Conservation (phyloP, 2,113 vertebrate species). For the Murina feae region DNA sequence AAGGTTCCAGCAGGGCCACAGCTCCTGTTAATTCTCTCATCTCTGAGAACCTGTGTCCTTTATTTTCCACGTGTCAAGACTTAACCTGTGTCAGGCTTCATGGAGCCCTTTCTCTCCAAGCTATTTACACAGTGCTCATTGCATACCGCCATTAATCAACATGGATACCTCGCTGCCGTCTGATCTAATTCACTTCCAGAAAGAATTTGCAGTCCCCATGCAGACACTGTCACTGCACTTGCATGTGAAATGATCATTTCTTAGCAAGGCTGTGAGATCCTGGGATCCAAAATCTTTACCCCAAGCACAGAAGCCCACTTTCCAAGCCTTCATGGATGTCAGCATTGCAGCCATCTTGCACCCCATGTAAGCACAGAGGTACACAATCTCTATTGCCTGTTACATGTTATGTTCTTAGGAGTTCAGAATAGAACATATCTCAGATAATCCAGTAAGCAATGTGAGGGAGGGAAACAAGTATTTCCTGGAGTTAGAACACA, state of each 20-base stretch:
- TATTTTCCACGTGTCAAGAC: too few species aligned
- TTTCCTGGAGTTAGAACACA: background rate
- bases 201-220: background rate
- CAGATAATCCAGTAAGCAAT: background rate
- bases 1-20: too few species aligned
- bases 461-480: background rate
- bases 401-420: background rate
- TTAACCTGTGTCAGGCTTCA: background rate
- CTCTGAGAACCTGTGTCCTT: too few species aligned
- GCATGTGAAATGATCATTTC: background rate
- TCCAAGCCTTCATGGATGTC: background rate
- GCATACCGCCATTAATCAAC: background rate
- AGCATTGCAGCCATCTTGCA: background rate
- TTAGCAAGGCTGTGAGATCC: background rate
- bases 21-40: too few species aligned
- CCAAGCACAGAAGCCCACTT: background rate
- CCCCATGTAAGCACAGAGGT: background rate
- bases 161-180: background rate
- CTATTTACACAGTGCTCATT: background rate
- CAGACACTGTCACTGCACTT: background rate
- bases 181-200: background rate
- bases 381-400: background rate
- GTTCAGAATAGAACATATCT: background rate
- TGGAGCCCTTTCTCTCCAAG: background rate
- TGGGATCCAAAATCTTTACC: background rate